Evolutionary conservation across 1,140 invertebrate genomes (phyloP).

Genomic region (Drosophila malerkotliana): DNA sequence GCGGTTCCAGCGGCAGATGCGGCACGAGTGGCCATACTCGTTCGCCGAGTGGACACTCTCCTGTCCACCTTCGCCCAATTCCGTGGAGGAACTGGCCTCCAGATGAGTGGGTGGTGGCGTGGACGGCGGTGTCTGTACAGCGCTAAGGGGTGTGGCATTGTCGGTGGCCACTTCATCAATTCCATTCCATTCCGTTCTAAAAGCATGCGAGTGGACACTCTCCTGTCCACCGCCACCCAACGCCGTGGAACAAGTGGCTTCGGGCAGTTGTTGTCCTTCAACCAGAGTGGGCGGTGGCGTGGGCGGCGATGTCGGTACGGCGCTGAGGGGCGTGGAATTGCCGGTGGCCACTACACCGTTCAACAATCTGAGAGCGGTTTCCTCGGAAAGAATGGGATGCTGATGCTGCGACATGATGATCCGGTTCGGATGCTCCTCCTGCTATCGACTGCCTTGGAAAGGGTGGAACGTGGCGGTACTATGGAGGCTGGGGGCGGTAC

Average conservation of each 20-base stretch:
- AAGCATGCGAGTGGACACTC: constrained; percentile 45
- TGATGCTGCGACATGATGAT: constrained; percentile 20
- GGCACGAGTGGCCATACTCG: constrained; percentile 71
- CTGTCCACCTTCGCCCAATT: neutral
- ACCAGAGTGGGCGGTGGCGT: neutral
- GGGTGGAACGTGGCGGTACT: too few relatives aligned
- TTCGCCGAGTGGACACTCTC: constrained; percentile 63
- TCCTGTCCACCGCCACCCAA: constrained; percentile 8
- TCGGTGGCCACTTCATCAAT: constrained; percentile 10
- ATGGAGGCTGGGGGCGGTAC: neutral
- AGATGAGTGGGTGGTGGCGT: neutral
- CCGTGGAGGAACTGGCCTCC: neutral
- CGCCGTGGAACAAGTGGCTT: neutral
- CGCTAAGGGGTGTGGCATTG: neutral
- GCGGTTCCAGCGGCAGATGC: constrained; percentile 78
- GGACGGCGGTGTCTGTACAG: neutral
- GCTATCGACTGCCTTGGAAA: neutral
- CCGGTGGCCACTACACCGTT: constrained; percentile 32
- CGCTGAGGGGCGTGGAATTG: neutral
- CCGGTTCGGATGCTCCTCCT: neutral
- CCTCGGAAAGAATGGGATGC: constrained; percentile 45
- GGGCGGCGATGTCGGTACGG: neutral
- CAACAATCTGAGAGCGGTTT: constrained; percentile 49
- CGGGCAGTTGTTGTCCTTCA: neutral
- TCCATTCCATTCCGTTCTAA: too few relatives aligned